Base-by-base conservation (phyloP, 2,888 invertebrate genomes). In the Tipula lateralis region DNA sequence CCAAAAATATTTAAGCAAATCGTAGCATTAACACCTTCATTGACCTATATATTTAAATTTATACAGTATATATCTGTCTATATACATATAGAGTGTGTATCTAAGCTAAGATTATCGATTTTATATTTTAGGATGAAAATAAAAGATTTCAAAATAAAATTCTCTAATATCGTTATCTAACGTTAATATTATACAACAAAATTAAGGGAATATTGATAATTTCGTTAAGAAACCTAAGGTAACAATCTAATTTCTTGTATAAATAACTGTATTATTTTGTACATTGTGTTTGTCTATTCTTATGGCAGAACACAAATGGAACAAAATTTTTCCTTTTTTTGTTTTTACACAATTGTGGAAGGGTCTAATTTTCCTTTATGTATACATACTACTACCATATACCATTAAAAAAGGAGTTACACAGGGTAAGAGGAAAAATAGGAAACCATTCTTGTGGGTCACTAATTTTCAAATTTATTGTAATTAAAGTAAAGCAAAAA, bases 1-100 rank as follows among this genome's bases (percentile, higher is more conserved):
- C 66, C 24, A 66, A 66, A 66, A 66, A 24, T 3, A 24, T 9
- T 9, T 9, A 9, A 66, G 7, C 19, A 24, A 66, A 66, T 9
- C 19, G 12, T 66, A 66, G 24, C 66, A 24, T 66, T 66, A 66
- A 66, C 66, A 66, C 66, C 66, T 66, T 66, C 66, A 9, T 24
- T 66, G 66, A 66, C 66, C 66, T 66, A 66, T n/a, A n/a, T n/a
- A n/a, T 66, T 66, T 66, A 66, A 66, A 66, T 66, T 66, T 66
- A 66, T 66, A 9, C 66, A 7, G 24, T 19, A 50, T 16, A 6
- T 16, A 12, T n/a, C n/a, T n/a, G n/a, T n/a, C n/a, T n/a, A n/a
- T n/a, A n/a, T n/a, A n/a, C n/a, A n/a, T 24, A n/a, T 44, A 44
- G n/a, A 66, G 24, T 66, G 19, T n/a, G n/a, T n/a, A n/a, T n/a